Evolutionary conservation across 1,140 invertebrate species (phyloP), one percentile per base, ranked within the genome.

Genomic region (Anastatus disparis): DNA sequence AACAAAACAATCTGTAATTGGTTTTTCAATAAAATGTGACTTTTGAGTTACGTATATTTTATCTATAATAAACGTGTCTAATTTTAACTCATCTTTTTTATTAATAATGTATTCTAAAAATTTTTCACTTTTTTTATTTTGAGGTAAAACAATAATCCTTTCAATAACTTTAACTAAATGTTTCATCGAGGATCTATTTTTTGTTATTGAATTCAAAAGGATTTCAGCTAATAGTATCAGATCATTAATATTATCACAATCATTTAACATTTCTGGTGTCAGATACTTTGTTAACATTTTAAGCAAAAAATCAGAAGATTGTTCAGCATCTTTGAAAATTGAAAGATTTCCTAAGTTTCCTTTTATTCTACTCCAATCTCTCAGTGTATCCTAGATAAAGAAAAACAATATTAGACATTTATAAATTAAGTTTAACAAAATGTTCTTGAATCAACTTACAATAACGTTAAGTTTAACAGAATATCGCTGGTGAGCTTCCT

Each of bases 401-500:
- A 9, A 70, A 44, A 27, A 68, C 29, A 9, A 64, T n/a, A 6
- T 13, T 7, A 50, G 20, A 65, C 31, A 52, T 24, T 40, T 24
- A 35, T 35, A 35, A 58, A 29, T 70, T 1, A 62, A 17, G 72
- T 20, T 6, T 10, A 58, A 29, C 29, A 27, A 20, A 61, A 9
- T 61, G 66, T 55, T 61, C n/a, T n/a, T n/a, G n/a, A n/a, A n/a
- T n/a, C 31, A 40, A 81, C 78, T 50, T 77, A 82, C 82, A 46
- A 79, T 73, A 40, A 82, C 46, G 52, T 74, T 31, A n/a, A 79
- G 56, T 72, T 80, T 75, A 63, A 80, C 76, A 0, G 74, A 75
- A 70, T 82, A 79, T 17, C 81, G 73, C 70, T 83, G 82, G 65
- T 77, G 70, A 66, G 76, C 75, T 69, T 83, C 71, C 6, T 72